A percentile compares a stretch with the other conserved stretches of the same genome.
phyloP scores from a whole-genome alignment of 2,797 vertebrate genomes.

The Leucoraja ocellata region DNA sequence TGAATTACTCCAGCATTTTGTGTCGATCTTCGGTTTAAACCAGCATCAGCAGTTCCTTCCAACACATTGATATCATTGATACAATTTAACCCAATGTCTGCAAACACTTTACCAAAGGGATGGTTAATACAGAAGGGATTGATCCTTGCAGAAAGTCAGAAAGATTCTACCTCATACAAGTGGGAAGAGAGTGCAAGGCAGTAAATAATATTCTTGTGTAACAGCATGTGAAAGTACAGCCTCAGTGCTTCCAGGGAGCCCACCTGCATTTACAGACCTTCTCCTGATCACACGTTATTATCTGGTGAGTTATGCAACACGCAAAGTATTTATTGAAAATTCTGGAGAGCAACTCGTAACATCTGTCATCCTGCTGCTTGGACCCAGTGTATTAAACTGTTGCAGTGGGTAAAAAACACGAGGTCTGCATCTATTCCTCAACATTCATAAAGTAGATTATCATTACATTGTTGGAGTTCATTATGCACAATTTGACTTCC shows the following conservation, averaged over 20 bases:
- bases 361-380: not conserved
- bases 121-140: not conserved
- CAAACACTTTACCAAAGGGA: not conserved
- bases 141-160: not conserved
- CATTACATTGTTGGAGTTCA: not conserved
- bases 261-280: too few relatives aligned
- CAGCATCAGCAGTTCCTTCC: too few relatives aligned
- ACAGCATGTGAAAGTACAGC: too few relatives aligned
- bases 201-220: not conserved
- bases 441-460: too few relatives aligned
- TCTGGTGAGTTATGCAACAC: not conserved
- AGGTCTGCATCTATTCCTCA: too few relatives aligned
- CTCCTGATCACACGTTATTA: not conserved
- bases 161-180: not conserved
- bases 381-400: too few relatives aligned
- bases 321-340: not conserved
- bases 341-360: not conserved
- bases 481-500: not conserved
- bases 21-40: too few relatives aligned
- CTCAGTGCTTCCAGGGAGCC: too few relatives aligned
- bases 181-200: not conserved
- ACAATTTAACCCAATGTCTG: not conserved
- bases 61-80: not conserved
- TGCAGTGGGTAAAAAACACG: not conserved
- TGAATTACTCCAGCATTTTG: too few relatives aligned